Base-by-base conservation (phyloP, 2,888 invertebrate genomes). In the Sesia apiformis region DNA sequence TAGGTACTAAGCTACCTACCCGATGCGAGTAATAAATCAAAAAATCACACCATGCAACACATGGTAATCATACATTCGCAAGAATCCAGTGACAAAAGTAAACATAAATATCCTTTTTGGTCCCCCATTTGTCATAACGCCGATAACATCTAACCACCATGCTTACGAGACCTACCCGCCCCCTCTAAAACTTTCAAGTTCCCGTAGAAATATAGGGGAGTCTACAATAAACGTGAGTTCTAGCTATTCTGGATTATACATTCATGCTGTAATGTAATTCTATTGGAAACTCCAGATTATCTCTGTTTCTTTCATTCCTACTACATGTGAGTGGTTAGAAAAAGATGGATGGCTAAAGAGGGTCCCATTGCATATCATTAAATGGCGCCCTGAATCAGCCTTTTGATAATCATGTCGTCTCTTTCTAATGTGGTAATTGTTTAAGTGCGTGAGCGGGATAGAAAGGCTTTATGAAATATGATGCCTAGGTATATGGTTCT, bases 281-380 rank as follows among this genome's bases (percentile, higher is more conserved):
- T 38, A 53, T 56, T 54, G 50, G 40, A 53, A 60, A 57, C 55
- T 53, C 46, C n/a, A 58, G 56, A 46, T 38, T 57, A 55, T 51
- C 39, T 49, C 62, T 55, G 55, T 70, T 73, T 66, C 69, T 53
- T 55, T 75, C 60, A 43, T 53, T 39, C 64, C 4, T 51, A 55
- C 55, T 52, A 56, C 56, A 56, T 57, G 55, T 53, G 53, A 51
- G 38, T 53, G 52, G 62, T 54, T 49, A 60, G 66, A 76, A 50
- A 59, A 66, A 61, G 68, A 73, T 56, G 58, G 66, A 57, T 55
- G 59, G 63, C 62, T 62, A 69, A 69, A 74, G 71, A 74, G 79
- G 75, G 76, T 78, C 76, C 74, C 70, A 72, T 74, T 77, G 82
- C 78, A 81, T 81, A 80, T 80, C 78, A 80, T 81, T 81, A 81